Evolutionary conservation across 1,140 invertebrate genomes (phyloP), one percentile per base, ranked within the genome.

Genomic region (Bombus fervidus): DNA sequence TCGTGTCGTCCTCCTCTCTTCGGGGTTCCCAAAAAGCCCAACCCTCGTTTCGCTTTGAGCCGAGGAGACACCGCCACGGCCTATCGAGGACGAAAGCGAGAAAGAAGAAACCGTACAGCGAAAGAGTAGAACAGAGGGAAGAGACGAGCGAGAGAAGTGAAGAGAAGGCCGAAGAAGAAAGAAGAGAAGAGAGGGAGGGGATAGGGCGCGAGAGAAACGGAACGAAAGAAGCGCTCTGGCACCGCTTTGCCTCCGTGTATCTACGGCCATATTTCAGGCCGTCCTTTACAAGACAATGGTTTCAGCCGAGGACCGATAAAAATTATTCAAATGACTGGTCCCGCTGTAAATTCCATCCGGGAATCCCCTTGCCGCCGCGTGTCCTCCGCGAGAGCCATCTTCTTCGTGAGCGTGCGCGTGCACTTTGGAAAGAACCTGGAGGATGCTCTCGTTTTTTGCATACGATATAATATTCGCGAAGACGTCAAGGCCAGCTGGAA

Each of bases 231-330:
- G 41, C 76, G 59, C 28, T 47, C 1, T 59, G 39, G 34, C 31
- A 25, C 75, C 71, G 71, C 83, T 53, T 53, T 83, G 83, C 85
- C 88, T 86, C 90, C 86, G 84, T 92, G 89, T 93, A 93, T 93
- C 92, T 93, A 79, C 86, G 83, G 91, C 90, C 84, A 93, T 93
- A 93, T 93, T 93, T 93, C 89, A 93, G 87, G 18, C 85, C 87
- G 91, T 89, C 87, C 90, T 93, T 93, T 93, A 93, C 93, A 93
- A 93, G 93, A 93, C 93, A 93, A 93, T 93, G 92, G 91, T 93
- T 93, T 93, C 92, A 93, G 86, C 87, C 89, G 88, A 89, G 87
- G 78, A 85, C 90, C 91, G 92, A 93, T 91, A 93, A 93, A 93
- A 93, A 93, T 93, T 93, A 93, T 93, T 93, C 90, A 92, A 93